Base-by-base conservation (phyloP, 2,888 invertebrate species). In the Ochropleura leucogaster region DNA sequence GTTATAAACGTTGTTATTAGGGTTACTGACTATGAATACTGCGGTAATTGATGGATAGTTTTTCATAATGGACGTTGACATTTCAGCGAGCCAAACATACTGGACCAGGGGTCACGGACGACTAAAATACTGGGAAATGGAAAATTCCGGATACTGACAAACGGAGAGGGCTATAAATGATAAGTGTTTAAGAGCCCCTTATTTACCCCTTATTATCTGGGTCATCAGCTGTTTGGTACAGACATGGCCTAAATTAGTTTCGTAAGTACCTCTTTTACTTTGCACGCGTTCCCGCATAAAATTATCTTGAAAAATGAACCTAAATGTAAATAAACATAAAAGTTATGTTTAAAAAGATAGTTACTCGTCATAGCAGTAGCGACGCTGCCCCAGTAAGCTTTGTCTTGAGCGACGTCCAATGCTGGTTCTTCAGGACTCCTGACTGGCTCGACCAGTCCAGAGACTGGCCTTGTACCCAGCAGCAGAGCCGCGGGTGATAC, bases 391-490 rank as follows among this genome's bases (percentile, higher is more conserved):
- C 96, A 96, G 88, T 94, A 96, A 62, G 96, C 93, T 90, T 95
- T 96, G 89, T 96, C 96, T 89, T 96, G 96, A 4, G 96, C 96
- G 86, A 96, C 96, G 93, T 97, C 96, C 86, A 95, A 89, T 44
- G 95, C 95, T 72, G 94, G 95, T 83, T 96, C 96, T 76, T 96
- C 96, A 55, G 96, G 96, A 75, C 95, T 95, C 70, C 96, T 89
- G 62, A 93, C 94, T 12, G 95, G 96, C 85, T 96, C 96, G 85
- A 96, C 93, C 86, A 96, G 93, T 71, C 96, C 97, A 49, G 96
- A 96, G 80, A 96, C 95, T 62, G 96, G 95, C 87, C 97, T 94
- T 75, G 97, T 97, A 86, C 97, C 97, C 89, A 97, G 97, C 93
- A 97, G 96, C 96, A 97, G 81, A 64, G 96, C 96, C 91, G 96